Evolutionary conservation across 1,140 invertebrate genomes (phyloP).

Genomic region (Caenorhabditis latens): DNA sequence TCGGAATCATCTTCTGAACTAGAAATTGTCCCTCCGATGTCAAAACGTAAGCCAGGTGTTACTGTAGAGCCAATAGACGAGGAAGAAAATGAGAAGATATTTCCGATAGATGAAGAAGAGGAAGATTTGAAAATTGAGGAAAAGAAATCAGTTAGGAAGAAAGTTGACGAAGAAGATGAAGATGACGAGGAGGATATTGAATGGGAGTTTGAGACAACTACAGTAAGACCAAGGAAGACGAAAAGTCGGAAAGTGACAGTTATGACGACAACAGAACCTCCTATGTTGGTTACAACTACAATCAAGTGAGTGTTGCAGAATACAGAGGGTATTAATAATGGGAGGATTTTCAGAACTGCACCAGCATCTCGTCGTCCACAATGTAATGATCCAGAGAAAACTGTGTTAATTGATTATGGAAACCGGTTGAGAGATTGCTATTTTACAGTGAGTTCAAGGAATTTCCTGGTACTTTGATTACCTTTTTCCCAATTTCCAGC

Average conservation of each 20-base stretch:
- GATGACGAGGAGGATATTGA: constrained; percentile 46
- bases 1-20: constrained; percentile 4
- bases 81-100: constrained; percentile 31
- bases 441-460: not conserved
- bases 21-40: constrained; percentile 10
- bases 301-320: constrained; percentile 39
- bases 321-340: not conserved
- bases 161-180: constrained; percentile 40
- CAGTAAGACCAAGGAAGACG: constrained; percentile 51
- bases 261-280: constrained; percentile 62
- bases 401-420: constrained; percentile 68
- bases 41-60: constrained; percentile 34
- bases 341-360: constrained; percentile 28
- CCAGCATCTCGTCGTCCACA: constrained; percentile 63
- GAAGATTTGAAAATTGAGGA: constrained; percentile 29
- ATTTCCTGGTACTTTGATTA: not conserved
- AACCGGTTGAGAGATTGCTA: constrained; percentile 68
- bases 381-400: constrained; percentile 66
- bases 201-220: constrained; percentile 55
- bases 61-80: constrained; percentile 47
- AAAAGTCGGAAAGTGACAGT: constrained; percentile 51
- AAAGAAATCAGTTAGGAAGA: constrained; percentile 13
- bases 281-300: constrained; percentile 58
- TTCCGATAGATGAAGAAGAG: constrained; percentile 40
- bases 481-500: constrained; percentile 46